Evolutionary conservation across 30 jellyfish, hydroid and myxozoan genomes (phyloP), one percentile per base, ranked within the genome.

Genomic region (Cassiopea andromeda): DNA sequence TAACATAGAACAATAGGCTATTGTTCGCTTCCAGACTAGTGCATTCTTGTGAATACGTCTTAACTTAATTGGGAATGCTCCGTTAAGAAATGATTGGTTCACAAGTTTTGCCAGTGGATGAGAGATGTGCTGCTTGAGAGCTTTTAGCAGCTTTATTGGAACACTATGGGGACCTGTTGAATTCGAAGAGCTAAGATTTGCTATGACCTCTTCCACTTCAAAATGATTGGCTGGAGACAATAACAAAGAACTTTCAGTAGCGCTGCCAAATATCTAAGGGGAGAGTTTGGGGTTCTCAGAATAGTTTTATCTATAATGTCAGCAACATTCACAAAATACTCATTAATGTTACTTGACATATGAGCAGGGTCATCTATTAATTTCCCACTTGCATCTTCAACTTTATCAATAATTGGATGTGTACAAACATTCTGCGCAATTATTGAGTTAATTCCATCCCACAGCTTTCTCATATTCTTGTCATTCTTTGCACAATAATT

Each of bases 91-190:
- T 38, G 72, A 60, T 69, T 19, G n/a, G 69, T 44, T 48, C 1
- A 82, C 44, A 17, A 38, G 43, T 46, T 47, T 4, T 46, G 45
- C 54, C 58, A 48, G 58, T 43, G 67, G 91, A 82, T 54, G 74
- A 82, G 92, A 47, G 66, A 50, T 50, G 58, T 84, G 85, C 12
- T 68, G 79, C 74, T 57, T 1, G 58, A 85, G 88, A 18, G 1
- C 46, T 75, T 85, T 48, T 58, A 69, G 78, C 16, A 74, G 1
- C 47, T 75, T 60, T 66, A 74, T 57, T 73, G 88, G 88, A 17
- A 54, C 60, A 76, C 81, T 84, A 47, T 50, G 77, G 18, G 92
- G 85, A n/a, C 85, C 79, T 18, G 18, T 58, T 46, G 66, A 13
- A 48, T 73, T 73, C 7, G 93, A 12, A 7, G 74, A 74, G 58